Evolutionary conservation across 2,888 invertebrate genomes (phyloP), one percentile per base, ranked within the genome.

Genomic region (Ichneumon xanthorius): DNA sequence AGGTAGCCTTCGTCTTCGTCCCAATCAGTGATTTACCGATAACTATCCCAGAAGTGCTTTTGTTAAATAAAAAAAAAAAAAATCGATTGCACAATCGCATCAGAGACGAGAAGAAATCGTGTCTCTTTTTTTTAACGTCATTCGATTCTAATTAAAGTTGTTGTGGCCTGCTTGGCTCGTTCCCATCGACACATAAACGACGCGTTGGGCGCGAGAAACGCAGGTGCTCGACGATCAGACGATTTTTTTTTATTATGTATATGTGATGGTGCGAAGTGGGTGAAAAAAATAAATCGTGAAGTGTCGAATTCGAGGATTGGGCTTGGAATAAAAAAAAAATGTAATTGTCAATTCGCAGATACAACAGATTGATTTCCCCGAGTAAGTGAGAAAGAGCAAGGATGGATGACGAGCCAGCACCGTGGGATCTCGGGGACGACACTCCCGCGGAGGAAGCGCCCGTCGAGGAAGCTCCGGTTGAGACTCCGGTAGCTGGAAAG

Each of bases 401-500:
- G 58, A 88, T 87, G 53, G 88, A 88, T 58, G 88, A 88, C 40
- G 88, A 87, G 6, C 75, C 84, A 80, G 70, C 84, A 78, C 50
- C 84, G 75, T 89, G 88, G 87, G 88, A 86, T 55, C 73, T 88
- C 53, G 85, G 70, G 83, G 93, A 92, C 22, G 93, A 92, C 0
- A 91, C 91, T 22, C 83, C 92, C 50, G 93, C 92, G 2, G 91
- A 88, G 9, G 90, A 88, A 63, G 89, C 90, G 11, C 94, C 91
- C 5, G 94, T 91, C 45, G 93, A 94, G 7, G 95, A 93, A 75
- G 94, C 92, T 55, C 95, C 95, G 2, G 95, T 94, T 70, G 94
- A 94, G 1, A 95, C 94, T 2, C 94, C 93, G 30, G 94, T 95
- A 5, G 95, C 94, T 80, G 92, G 90, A 83, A 94, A 94, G 72